Base-by-base conservation (phyloP, 1,140 invertebrate species). In the Drosophila pandora region DNA sequence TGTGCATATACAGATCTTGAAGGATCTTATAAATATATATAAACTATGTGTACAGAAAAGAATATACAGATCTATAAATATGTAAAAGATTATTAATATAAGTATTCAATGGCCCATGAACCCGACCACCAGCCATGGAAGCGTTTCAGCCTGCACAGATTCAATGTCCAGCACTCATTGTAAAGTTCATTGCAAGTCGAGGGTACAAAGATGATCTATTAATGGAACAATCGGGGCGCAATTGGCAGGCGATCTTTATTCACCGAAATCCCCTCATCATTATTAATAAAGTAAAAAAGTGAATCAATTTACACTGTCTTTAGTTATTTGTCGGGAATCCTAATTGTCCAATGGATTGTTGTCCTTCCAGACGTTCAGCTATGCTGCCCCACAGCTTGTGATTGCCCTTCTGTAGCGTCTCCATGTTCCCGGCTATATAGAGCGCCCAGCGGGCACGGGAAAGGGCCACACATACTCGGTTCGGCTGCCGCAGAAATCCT, bases 401-500 rank as follows among this genome's bases (percentile, higher is more conserved):
- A 41, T 92, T 93, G 58, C 92, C 92, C 8, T 58, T 59, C 57
- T 90, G 90, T 7, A 97, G 79, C 22, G 94, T 92, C 2, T 93
- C 83, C 75, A 96, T 94, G 91, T 97, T 96, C 28, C 96, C 94
- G 54, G 94, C 92, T 12, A 94, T 93, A 67, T 93, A 94, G 17
- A 94, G 92, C 1, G 93, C 97, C 92, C 94, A 93, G 84, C 94
- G 95, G 0, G 97, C 97, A 75, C 97, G 92, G 0, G 97, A 97
- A 6, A 98, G 91, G 7, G 96, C 96, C 1, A 98, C 97, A 92
- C 96, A 97, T 39, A 97, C 93, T 57, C 97, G 92, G 92, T 97
- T 98, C 52, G 94, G 93, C 45, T 93, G 94, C 22, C 93, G 93
- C 3, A 97, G 90, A 92, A 97, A 98, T 3, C 97, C 97, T 81